Conservation (phyloP, 2,113 vertebrate genomes). For the Thamnaconus septentrionalis region DNA sequence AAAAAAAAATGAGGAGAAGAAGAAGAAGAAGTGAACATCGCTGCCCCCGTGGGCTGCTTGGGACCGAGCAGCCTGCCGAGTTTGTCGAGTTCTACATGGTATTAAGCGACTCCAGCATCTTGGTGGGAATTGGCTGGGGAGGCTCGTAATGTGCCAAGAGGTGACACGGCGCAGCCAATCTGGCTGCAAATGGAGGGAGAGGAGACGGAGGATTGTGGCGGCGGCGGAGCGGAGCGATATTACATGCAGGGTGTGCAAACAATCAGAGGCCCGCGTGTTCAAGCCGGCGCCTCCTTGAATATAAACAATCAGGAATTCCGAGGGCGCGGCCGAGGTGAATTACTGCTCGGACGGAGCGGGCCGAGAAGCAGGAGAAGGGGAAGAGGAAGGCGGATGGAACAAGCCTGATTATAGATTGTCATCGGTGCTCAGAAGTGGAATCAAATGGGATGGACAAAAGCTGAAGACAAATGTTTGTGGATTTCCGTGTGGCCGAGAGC, state of each 20-base stretch:
- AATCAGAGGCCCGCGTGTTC: conserved; percentile 66
- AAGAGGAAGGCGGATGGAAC: conserved; percentile 2
- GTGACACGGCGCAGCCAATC: conserved; percentile 48
- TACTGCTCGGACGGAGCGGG: conserved; percentile 47
- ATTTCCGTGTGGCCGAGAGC: too few species aligned
- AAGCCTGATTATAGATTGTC: too few species aligned
- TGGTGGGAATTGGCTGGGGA: conserved; percentile 69
- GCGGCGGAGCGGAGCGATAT: conserved; percentile 27
- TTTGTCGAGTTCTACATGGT: conserved; percentile 53
- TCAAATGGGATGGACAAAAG: too few species aligned
- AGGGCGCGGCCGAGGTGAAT: conserved; percentile 44
- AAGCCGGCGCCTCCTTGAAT: conserved; percentile 69
- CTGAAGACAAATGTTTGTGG: too few species aligned
- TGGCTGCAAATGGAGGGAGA: conserved; percentile 37
- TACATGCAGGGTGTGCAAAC: conserved; percentile 56
- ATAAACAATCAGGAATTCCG: conserved; percentile 66
- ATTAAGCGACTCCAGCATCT: conserved; percentile 67
- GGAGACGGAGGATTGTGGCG: conserved; percentile 21
- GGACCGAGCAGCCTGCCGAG: conserved; percentile 19
- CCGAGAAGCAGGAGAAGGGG: conserved; percentile 10
- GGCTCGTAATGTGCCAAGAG: conserved; percentile 34
- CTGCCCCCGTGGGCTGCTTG: conserved; percentile 20
- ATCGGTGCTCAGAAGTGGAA: too few species aligned
- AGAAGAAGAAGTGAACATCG: conserved; percentile 43
- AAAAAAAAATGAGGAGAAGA: neutral